Base-by-base conservation (phyloP, 1,140 invertebrate genomes). In the Diprion similis region DNA sequence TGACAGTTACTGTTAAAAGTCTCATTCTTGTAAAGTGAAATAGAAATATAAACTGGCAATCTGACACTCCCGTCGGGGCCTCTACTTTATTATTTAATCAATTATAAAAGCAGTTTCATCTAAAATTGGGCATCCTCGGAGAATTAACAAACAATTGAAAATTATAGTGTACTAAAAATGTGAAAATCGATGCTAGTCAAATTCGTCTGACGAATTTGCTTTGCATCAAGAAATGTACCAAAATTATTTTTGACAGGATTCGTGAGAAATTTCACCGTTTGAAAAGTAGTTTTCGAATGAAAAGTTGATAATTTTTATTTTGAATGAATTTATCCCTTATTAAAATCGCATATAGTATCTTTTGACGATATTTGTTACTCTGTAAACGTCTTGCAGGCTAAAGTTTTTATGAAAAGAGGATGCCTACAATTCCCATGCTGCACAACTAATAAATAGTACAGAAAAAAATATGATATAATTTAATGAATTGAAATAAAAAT, bases 101-200 rank as follows among this genome's bases (percentile, higher is more conserved):
- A 37, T 15, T 15, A 59, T 59, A 59, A 17, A 59, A 0, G 51
- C 51, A 17, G 67, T 76, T 71, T 46, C 74, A 76, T 46, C 72
- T 74, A 48, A 78, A 75, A 70, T 74, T 75, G 77, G 72, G 76
- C 74, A 76, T 70, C 79, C 51, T 74, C 51, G 78, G 65, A 71
- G 73, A 66, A 72, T 10, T 74, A 67, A 64, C 7, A 17, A 72
- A 72, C 47, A 46, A 70, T 75, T 37, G 1, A 37, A 37, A 37
- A 37, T 37, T 37, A 37, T 6, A 37, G 24, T 37, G 24, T 37
- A 37, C 24, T 37, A 37, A 37, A 37, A 37, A 37, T 6, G 6
- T 37, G 24, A 37, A 37, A 37, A 37, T 37, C 24, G 24, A 37
- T 37, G 24, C 24, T 6, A 37, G 24, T 37, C 24, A 37, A 37